Evolutionary conservation across 2,888 invertebrate genomes (phyloP).

Genomic region (Eulithis testata): DNA sequence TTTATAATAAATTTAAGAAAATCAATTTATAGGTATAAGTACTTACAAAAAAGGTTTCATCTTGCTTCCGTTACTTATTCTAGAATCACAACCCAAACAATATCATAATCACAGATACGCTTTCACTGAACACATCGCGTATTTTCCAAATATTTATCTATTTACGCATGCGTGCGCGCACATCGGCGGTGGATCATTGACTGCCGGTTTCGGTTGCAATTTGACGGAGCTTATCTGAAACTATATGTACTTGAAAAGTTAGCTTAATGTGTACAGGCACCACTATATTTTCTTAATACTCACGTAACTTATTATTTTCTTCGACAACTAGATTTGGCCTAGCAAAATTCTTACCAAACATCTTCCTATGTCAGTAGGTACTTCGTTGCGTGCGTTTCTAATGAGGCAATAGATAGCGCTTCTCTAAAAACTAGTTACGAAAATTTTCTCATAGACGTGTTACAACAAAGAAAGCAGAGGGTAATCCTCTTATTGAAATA

Average conservation of each 20-base stretch:
- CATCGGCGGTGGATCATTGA: slow-evolving; percentile 28
- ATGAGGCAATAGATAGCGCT: too few species aligned
- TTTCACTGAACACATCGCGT: slow-evolving; percentile 41
- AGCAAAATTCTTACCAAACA: too few species aligned
- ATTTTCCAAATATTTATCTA: slow-evolving; percentile 10
- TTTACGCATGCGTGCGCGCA: slow-evolving; percentile 41
- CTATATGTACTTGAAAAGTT: slow-evolving; percentile 1
- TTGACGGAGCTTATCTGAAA: slow-evolving; percentile 25
- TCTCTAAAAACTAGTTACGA: too few species aligned
- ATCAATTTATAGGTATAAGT: neutral
- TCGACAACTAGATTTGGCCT: too few species aligned
- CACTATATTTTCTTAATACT: too few species aligned
- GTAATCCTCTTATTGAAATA: too few species aligned
- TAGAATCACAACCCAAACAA: slow-evolving; percentile 43
- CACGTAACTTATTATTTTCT: too few species aligned
- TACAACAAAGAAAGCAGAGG: too few species aligned
- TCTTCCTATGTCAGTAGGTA: too few species aligned
- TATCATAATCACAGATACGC: slow-evolving; percentile 44
- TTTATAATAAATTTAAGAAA: neutral
- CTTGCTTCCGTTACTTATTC: slow-evolving; percentile 35
- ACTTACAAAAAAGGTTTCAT: slow-evolving; percentile 49
- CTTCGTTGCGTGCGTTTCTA: too few species aligned
- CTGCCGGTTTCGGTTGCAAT: slow-evolving; percentile 28
- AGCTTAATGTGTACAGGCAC: neutral
- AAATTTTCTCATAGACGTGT: too few species aligned